Base-by-base conservation (phyloP, 1,140 invertebrate genomes). In the Ceratoteleas bidentatus region DNA sequence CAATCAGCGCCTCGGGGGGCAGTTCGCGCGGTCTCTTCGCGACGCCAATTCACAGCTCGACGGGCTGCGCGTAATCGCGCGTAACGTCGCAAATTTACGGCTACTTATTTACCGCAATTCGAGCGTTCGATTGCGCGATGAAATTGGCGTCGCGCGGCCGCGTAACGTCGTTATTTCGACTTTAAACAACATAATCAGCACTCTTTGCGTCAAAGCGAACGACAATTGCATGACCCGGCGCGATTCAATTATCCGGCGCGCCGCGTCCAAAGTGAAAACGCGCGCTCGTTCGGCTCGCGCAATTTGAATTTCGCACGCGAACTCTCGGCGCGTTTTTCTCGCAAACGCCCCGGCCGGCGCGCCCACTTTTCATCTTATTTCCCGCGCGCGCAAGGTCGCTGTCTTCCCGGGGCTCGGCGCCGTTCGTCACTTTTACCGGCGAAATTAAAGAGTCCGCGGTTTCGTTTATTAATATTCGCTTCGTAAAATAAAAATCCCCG, bases 61-160 rank as follows among this genome's bases (percentile, higher is more conserved):
- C 70, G 79, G 49, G 45, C 72, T 82, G 61, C 73, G 79, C 73
- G 77, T 82, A 76, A 74, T 74, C 70, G 68, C 43, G 73, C 79
- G 72, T 82, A 76, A 73, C 68, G 58, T 70, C 60, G 53, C 70
- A 73, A 80, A 80, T 80, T 73, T 80, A 73, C 66, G 50, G 75
- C 47, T 80, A 80, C 76, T 80, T 80, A 80, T 80, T 80, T 73
- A 69, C 64, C 34, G 69, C 76, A 65, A 70, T 70, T 58, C 65
- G 32, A 77, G 45, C 60, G 50, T 69, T 77, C 65, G 74, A 69
- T 77, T 69, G 53, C n/a, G 16, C 64, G 43, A 54, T 49, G 45
- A 69, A 61, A 40, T 43, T 50, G 15, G 64, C 57, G 57, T 13
- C 49, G 34, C 15, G 13, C 45, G 40, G 40, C 45, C 5, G 5